These are phyloP conservation scores for Trachops cirrhosus DNA, from an alignment of 2,797 vertebrate genomes.

Conservation along the genomic window DNA sequence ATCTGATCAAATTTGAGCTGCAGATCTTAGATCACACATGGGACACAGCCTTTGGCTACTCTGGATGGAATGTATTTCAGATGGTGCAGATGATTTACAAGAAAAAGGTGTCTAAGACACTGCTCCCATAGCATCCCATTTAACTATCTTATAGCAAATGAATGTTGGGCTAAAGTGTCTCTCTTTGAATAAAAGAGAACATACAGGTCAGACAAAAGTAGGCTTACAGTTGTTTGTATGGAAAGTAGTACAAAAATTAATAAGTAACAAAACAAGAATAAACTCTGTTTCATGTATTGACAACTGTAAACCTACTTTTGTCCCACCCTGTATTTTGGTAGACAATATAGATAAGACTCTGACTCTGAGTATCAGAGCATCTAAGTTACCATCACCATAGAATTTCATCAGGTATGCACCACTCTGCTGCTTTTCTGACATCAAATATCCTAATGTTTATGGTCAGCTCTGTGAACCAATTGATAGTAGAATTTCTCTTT, in stretches of 20 bases:
- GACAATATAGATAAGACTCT: background rate
- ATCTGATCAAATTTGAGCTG: slow-evolving; percentile 54
- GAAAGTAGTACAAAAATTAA: background rate
- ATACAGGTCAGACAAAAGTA: background rate
- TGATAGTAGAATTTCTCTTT: background rate
- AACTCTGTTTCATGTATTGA: background rate
- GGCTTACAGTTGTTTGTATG: background rate
- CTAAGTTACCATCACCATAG: background rate
- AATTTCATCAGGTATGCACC: background rate
- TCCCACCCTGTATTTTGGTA: background rate
- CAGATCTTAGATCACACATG: slow-evolving; percentile 43
- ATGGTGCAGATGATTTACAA: background rate
- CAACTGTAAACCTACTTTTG: background rate
- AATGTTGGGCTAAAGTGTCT: background rate
- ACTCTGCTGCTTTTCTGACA: background rate
- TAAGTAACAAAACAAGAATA: background rate
- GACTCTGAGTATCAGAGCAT: background rate
- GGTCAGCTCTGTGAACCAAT: background rate
- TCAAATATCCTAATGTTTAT: background rate
- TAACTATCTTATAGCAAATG: background rate
- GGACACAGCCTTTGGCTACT: slow-evolving; percentile 36
- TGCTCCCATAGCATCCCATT: background rate
- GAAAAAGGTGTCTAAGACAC: slow-evolving; percentile 12
- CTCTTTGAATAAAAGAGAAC: background rate
- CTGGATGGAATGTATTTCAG: slow-evolving; percentile 40